Evolutionary conservation across 1,140 invertebrate genomes (phyloP), one percentile per base, ranked within the genome.

Genomic region (Mizuhopecten yessoensis): DNA sequence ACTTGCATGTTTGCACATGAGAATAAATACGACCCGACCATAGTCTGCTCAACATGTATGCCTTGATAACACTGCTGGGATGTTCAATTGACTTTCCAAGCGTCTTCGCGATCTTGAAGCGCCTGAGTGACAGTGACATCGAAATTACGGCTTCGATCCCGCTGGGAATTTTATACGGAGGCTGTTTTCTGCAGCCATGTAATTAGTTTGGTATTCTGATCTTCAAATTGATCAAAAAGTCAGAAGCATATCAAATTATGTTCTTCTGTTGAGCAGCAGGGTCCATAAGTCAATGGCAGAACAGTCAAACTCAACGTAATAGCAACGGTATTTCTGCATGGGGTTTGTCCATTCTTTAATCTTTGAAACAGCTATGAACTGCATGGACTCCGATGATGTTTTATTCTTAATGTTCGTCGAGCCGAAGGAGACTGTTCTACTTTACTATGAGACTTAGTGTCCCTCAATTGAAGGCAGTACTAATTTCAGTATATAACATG

Each of bases 141-240:
- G 57, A 75, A 75, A 75, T 75, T 75, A n/a, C 23, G 57, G 57
- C 57, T 75, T 75, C 57, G n/a, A 75, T 75, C 23, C 57, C 57
- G 23, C 57, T 75, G 57, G 57, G 57, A 75, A 75, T 75, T 75
- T 75, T 75, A 75, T 75, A 75, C 29, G 57, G 23, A n/a, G 57
- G 57, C 57, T 75, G 15, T 23, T 75, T 75, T n/a, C 57, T 29
- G 57, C 29, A 75, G n/a, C 57, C 57, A 29, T 75, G 57, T 75
- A 75, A 75, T 75, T 75, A 75, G 57, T 29, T 75, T 11, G 15
- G 57, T 75, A 75, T 75, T 75, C 29, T 75, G 57, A 75, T 75
- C 57, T 75, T 75, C 57, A 75, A 75, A 75, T 75, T 75, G 57
- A 75, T 75, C 57, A n/a, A 75, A 75, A 29, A 75, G 57, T 75